Evolutionary conservation across 2,888 invertebrate genomes (phyloP).

Genomic region (Eudasyphora cyanicolor): DNA sequence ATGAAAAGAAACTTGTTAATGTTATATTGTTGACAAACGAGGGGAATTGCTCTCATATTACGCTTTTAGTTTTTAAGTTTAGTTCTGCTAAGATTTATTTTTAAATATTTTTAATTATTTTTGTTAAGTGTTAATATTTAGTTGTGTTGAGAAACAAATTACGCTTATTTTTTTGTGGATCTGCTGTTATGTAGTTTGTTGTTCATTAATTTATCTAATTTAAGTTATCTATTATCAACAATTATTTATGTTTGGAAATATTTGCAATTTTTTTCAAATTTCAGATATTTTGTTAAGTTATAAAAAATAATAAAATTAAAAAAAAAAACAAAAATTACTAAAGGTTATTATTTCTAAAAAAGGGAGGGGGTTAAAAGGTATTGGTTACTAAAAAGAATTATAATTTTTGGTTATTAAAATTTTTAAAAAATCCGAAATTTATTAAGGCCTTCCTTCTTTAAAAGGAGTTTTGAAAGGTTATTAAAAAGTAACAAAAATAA

Average conservation of each 20-base stretch:
- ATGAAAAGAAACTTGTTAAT: slow-evolving; percentile 33
- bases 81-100: slow-evolving; percentile 36
- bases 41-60: slow-evolving; percentile 77
- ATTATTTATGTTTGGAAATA: not conserved
- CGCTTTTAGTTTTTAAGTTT: slow-evolving; percentile 69
- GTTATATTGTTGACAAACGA: slow-evolving; percentile 74
- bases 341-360: slow-evolving; percentile 17
- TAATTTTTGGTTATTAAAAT: too few relatives aligned
- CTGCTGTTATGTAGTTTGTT: slow-evolving; percentile 75
- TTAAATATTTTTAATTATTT: slow-evolving; percentile 26
- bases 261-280: slow-evolving; percentile 19
- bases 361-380: not conserved
- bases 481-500: too few relatives aligned
- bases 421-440: too few relatives aligned
- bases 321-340: not conserved
- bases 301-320: slow-evolving; percentile 11
- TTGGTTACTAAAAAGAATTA: too few relatives aligned
- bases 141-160: slow-evolving; percentile 51
- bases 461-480: too few relatives aligned
- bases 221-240: slow-evolving; percentile 22
- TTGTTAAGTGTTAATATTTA: slow-evolving; percentile 58
- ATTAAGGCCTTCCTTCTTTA: too few relatives aligned
- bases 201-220: slow-evolving; percentile 46
- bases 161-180: slow-evolving; percentile 68
- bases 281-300: not conserved